phyloP scores from a whole-genome alignment of 2,888 invertebrate species.

The Serripes groenlandicus region DNA sequence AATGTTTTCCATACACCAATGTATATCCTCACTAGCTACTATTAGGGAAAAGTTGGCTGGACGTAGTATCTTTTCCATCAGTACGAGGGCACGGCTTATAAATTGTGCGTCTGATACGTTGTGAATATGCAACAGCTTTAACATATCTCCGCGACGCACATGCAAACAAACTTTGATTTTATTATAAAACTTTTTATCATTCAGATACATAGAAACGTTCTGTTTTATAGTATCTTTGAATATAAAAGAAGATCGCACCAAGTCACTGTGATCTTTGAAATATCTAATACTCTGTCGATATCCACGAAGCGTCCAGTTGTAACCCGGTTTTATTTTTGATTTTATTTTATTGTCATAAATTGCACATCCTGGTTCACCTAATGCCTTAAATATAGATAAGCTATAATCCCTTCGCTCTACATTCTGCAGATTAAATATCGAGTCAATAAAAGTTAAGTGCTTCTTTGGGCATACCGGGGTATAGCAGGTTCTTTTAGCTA shows the following conservation, averaged over 20 bases:
- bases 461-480: not conserved
- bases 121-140: too few species aligned
- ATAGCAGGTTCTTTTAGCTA: not conserved
- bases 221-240: not conserved
- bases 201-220: not conserved
- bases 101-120: too few species aligned
- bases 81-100: too few species aligned
- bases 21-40: too few species aligned
- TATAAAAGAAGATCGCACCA: not conserved
- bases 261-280: not conserved
- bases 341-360: not conserved
- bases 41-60: too few species aligned
- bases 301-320: constrained; percentile 7
- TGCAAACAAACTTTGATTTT: not conserved
- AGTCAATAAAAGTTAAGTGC: not conserved
- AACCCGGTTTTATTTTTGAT: not conserved
- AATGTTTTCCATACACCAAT: too few species aligned
- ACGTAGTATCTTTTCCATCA: too few species aligned
- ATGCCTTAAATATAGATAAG: too few species aligned
- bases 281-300: not conserved
- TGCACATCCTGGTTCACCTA: not conserved
- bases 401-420: not conserved
- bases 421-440: not conserved
- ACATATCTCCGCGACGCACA: constrained; percentile 15
- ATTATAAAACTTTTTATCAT: too few species aligned